Percentiles rank a stretch among this genome's conserved stretches.
Evolutionary conservation across 2,113 vertebrate genomes (phyloP).

Genomic region (Mormoops blainvillei): DNA sequence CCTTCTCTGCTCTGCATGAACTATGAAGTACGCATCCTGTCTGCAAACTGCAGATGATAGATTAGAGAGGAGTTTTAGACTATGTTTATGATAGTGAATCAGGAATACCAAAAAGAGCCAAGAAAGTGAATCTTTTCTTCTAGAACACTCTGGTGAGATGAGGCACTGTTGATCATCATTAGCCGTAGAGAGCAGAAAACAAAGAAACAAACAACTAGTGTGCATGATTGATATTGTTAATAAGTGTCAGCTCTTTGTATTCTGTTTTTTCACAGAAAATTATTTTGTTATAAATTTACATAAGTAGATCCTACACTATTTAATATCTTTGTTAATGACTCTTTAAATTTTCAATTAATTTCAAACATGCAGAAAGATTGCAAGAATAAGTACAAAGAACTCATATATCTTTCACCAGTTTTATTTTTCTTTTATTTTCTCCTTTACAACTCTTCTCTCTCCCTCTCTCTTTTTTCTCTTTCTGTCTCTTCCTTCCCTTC

Average conservation of each 20-base stretch:
- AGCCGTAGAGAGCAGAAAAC: neutral
- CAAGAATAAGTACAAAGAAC: neutral
- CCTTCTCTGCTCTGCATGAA: neutral
- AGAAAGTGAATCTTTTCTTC: neutral
- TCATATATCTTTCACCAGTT: rapidly evolving
- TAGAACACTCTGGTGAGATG: neutral
- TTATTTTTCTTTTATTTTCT: neutral
- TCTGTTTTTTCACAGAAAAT: neutral
- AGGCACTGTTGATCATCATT: neutral
- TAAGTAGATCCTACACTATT: neutral
- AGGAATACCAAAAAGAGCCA: neutral
- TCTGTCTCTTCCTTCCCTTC: too few relatives aligned
- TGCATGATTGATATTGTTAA: neutral
- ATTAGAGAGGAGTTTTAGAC: neutral
- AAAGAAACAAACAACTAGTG: neutral
- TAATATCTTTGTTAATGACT: neutral
- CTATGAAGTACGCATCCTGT: neutral
- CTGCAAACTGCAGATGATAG: neutral
- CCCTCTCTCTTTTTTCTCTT: neutral
- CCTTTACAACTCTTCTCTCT: neutral
- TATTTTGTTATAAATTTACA: neutral
- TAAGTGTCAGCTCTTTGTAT: neutral
- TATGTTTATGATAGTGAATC: neutral
- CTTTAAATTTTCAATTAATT: neutral
- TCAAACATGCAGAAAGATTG: neutral